phyloP scores from a whole-genome alignment of 2,888 invertebrate species.

The Conchocele bisecta region DNA sequence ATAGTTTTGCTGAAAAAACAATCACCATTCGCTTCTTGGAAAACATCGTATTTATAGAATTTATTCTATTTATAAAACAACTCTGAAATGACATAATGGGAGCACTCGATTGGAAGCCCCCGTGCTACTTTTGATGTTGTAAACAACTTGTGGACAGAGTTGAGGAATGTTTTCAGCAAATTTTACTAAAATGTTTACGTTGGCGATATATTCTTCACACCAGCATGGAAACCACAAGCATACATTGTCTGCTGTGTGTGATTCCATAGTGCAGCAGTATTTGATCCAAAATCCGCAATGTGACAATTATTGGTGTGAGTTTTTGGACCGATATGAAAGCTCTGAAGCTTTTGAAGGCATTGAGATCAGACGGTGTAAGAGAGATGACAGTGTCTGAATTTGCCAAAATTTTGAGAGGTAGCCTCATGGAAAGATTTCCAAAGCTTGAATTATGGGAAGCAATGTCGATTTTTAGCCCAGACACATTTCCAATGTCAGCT shows the following conservation, averaged over 20 bases:
- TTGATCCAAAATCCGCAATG: constrained; percentile 17
- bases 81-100: too few species aligned
- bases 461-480: constrained; percentile 25
- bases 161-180: too few species aligned
- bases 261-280: constrained; percentile 38
- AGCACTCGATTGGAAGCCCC: too few species aligned
- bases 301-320: constrained; percentile 10
- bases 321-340: constrained; percentile 4
- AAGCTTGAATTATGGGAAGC: constrained; percentile 32
- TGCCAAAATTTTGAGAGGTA: constrained; percentile 2
- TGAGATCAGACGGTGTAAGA: constrained; percentile 21
- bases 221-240: constrained; percentile 1
- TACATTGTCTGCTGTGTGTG: constrained; percentile 19
- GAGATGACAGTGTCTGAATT: constrained; percentile 27
- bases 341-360: constrained; percentile 8
- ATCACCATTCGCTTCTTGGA: too few species aligned
- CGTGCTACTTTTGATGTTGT: too few species aligned
- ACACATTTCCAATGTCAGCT: constrained; percentile 12
- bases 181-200: too few species aligned
- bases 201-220: too few species aligned
- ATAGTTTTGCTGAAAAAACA: too few species aligned
- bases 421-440: constrained; percentile 10
- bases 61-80: too few species aligned
- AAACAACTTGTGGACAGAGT: too few species aligned
- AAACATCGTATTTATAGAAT: too few species aligned